Base-by-base conservation (phyloP, 2,888 invertebrate genomes). In the Trichogramma dendrolimi region DNA sequence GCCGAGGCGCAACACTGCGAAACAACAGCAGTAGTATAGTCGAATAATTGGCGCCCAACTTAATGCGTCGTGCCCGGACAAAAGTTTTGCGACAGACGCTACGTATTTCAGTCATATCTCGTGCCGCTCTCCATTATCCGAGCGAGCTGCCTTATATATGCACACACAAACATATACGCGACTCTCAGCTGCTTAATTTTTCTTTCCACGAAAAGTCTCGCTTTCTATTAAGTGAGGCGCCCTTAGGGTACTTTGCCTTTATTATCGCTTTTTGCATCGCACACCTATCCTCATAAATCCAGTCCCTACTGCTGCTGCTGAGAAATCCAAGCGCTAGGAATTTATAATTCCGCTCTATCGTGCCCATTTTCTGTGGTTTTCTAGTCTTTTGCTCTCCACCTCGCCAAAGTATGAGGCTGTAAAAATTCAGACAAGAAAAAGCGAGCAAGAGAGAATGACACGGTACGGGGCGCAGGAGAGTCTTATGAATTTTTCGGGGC, bases 251-350 rank as follows among this genome's bases (percentile, higher is more conserved):
- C 27, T 27, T 27, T 27, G 27, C 27, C 27, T 27, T 71, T 71
- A 71, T 71, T 68, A 70, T 69, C 70, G 66, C 71, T 44, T 51
- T 53, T 42, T 49, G 54, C 38, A 48, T 54, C 38, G 52, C 47
- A 47, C 27, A 40, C 51, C 14, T 27, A 43, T 8, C 42, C 46
- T 10, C 61, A 53, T 61, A 61, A 61, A 61, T 56, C 54, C 47
- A 52, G 51, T 48, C 10, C 6, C 54, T 39, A 52, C 10, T 11
- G 27, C 60, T 47, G 55, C 14, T 44, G 14, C 40, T 44, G 54
- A 53, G 55, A 53, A 60, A 60, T 55, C 46, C 54, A 43, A 46
- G 64, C 64, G 48, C 65, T 14, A 60, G 64, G 71, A 72, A 71
- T 71, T 72, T 71, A 71, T 71, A 27, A 27, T 27, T 27, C 27